Evolutionary conservation across 2,113 vertebrate genomes (phyloP).

Genomic region (Cryptoleucopteryx plumbea): DNA sequence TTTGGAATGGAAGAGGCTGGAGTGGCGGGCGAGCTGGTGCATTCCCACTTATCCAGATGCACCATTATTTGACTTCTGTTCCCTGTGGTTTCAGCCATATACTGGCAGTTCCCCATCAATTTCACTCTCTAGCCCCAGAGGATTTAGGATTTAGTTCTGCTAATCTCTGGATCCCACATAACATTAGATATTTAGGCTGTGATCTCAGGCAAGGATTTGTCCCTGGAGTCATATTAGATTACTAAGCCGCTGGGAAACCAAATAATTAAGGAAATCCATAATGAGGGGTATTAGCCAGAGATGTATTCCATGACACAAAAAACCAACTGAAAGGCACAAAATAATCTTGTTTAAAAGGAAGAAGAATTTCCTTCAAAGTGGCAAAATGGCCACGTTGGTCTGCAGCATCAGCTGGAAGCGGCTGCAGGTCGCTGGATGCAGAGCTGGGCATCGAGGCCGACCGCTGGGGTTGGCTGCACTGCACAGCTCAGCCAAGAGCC

Average conservation of each 20-base stretch:
- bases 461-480: rapidly evolving
- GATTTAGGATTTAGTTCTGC: slow-evolving; percentile 19
- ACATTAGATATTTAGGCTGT: slow-evolving; percentile 2
- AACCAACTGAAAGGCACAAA: background rate
- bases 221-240: slow-evolving; percentile 14
- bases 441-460: background rate
- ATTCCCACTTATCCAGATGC: background rate
- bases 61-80: background rate
- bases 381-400: rapidly evolving
- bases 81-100: background rate
- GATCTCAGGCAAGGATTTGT: slow-evolving; percentile 24
- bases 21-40: rapidly evolving
- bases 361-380: background rate
- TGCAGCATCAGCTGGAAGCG: background rate
- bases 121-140: background rate
- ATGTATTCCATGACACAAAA: background rate
- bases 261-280: slow-evolving; percentile 41
- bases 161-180: slow-evolving; percentile 27
- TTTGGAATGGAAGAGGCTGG: background rate
- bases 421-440: background rate
- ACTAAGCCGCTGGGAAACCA: background rate
- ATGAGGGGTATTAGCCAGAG: background rate
- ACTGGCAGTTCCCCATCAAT: background rate
- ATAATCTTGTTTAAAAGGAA: background rate
- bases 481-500: background rate